Conservation (phyloP, 2,888 invertebrate species). For the Herminia tarsipennalis region DNA sequence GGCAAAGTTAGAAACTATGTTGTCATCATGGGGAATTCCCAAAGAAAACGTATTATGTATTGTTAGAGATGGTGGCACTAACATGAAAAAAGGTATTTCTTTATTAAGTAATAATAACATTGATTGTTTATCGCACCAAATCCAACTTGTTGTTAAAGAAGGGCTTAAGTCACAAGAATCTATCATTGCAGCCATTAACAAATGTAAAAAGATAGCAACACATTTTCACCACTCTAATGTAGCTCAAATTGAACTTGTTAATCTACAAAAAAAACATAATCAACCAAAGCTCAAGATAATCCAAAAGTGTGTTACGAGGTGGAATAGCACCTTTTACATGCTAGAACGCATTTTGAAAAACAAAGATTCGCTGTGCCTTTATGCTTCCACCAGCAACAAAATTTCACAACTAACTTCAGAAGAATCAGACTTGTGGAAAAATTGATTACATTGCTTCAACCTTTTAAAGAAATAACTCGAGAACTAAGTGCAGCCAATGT, state of each 20-base stretch:
- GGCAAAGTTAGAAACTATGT: background rate
- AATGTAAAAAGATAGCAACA: slow-evolving; percentile 29
- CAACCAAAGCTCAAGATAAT: slow-evolving; percentile 22
- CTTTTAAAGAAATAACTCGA: slow-evolving; percentile 26
- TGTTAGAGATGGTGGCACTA: slow-evolving; percentile 27
- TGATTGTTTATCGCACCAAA: slow-evolving; percentile 18
- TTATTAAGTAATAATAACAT: slow-evolving; percentile 18
- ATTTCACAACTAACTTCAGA: slow-evolving; percentile 28
- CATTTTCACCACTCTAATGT: slow-evolving; percentile 24
- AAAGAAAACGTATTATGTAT: slow-evolving; percentile 20
- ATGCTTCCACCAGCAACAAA: slow-evolving; percentile 28
- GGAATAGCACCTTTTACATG: slow-evolving; percentile 29
- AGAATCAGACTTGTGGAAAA: slow-evolving; percentile 16
- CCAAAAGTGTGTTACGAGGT: slow-evolving; percentile 25
- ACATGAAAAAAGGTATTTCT: slow-evolving; percentile 32
- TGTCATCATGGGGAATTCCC: background rate
- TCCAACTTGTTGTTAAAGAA: slow-evolving; percentile 17
- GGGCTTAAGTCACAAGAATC: slow-evolving; percentile 16
- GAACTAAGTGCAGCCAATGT: slow-evolving; percentile 30
- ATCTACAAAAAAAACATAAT: slow-evolving; percentile 23
- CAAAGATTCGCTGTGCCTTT: slow-evolving; percentile 26
- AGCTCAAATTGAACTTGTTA: slow-evolving; percentile 22
- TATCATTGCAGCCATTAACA: slow-evolving; percentile 15
- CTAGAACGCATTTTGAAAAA: slow-evolving; percentile 24
- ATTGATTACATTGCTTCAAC: slow-evolving; percentile 11